Percentiles rank a stretch among this genome's conserved stretches.
Evolutionary conservation across 2,888 invertebrate genomes (phyloP).

Genomic region (Rosalia funebris): DNA sequence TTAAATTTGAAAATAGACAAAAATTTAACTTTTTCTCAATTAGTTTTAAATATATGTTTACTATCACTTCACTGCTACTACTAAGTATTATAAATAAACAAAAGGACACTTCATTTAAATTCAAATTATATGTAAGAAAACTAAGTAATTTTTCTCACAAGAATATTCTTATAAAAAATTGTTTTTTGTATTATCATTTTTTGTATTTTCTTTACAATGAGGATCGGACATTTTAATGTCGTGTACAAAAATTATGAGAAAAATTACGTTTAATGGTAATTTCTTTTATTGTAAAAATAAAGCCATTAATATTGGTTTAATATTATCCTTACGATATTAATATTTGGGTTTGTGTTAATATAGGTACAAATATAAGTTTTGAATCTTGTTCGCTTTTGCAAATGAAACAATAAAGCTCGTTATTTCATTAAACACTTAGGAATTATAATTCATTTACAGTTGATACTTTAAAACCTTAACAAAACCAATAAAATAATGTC

Average conservation of each 20-base stretch:
- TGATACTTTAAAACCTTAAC: conserved; percentile 26
- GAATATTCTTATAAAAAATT: conserved; percentile 30
- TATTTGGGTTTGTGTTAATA: conserved; percentile 16
- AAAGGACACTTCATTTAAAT: conserved; percentile 53
- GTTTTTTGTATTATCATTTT: conserved; percentile 23
- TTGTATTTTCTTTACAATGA: conserved; percentile 18
- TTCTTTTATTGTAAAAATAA: conserved; percentile 20
- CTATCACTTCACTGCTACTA: conserved; percentile 53
- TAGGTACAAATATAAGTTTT: conserved; percentile 22
- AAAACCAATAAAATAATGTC: conserved; percentile 27
- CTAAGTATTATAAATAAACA: conserved; percentile 49
- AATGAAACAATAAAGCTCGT: conserved; percentile 19
- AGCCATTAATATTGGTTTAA: conserved; percentile 11
- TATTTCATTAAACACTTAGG: conserved; percentile 13
- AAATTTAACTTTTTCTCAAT: conserved; percentile 48
- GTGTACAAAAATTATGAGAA: conserved; percentile 32
- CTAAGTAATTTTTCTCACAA: conserved; percentile 37
- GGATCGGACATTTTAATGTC: conserved; percentile 26
- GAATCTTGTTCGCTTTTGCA: conserved; percentile 19
- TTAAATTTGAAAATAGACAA: conserved; percentile 57
- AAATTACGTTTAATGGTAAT: conserved; percentile 21
- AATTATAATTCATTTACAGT: conserved; percentile 21
- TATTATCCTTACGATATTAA: conserved; percentile 18
- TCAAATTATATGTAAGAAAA: conserved; percentile 36
- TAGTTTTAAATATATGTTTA: conserved; percentile 50